Conservation (phyloP, 2,113 vertebrate genomes). For the Clarias magur region DNA sequence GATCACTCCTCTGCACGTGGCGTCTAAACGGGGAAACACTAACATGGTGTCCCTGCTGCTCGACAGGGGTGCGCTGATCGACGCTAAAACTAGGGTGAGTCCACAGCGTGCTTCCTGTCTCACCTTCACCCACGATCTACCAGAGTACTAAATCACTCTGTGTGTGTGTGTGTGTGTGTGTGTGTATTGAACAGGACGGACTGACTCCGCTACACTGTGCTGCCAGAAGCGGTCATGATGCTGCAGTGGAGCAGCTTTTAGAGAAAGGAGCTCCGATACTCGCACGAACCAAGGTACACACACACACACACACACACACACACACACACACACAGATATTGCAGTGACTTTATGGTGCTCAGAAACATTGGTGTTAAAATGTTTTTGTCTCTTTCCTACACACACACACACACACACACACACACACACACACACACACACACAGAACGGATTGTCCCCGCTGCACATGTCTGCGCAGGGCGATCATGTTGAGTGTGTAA, state of each 20-base stretch:
- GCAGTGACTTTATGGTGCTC: neutral
- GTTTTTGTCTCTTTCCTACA: constrained; percentile 49
- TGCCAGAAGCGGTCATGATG: constrained; percentile 92
- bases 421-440: constrained; percentile 61
- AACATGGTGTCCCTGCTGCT: constrained; percentile 96
- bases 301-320: constrained; percentile 20
- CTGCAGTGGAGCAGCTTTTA: constrained; percentile 87
- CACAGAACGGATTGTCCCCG: constrained; percentile 92
- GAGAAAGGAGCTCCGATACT: constrained; percentile 91
- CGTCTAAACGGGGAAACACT: constrained; percentile 94
- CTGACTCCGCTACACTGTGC: constrained; percentile 95
- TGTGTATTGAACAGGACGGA: constrained; percentile 79
- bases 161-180: constrained; percentile 36
- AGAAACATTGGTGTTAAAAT: neutral
- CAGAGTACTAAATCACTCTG: neutral
- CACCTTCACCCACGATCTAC: neutral
- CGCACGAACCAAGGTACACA: constrained; percentile 90
- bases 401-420: constrained; percentile 50
- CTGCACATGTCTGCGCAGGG: constrained; percentile 98
- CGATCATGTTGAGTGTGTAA: constrained; percentile 95
- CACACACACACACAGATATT: constrained; percentile 63
- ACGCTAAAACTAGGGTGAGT: constrained; percentile 96
- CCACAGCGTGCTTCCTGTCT: neutral
- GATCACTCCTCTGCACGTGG: constrained; percentile 96
- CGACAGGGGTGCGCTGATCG: constrained; percentile 93